These are phyloP conservation scores for Erinaceus europaeus DNA, from an alignment of 2,113 vertebrate species.

Conservation along the genomic window DNA sequence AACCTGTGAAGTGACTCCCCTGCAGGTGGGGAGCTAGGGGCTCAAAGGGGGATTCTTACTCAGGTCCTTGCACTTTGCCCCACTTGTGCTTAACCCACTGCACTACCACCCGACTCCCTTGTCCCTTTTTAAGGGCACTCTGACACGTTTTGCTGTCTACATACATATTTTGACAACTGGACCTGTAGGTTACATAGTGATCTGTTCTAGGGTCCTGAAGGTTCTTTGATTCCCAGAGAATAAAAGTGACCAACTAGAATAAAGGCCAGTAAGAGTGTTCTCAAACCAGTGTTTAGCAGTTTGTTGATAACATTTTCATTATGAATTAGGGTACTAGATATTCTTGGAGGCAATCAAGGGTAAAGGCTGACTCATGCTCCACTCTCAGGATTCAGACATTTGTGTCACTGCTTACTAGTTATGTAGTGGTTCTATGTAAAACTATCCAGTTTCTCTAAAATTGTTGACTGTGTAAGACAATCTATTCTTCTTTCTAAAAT, in stretches of 20 bases:
- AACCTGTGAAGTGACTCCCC: too few relatives aligned
- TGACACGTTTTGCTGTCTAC: background rate
- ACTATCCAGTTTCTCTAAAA: conserved; percentile 25
- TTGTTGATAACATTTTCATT: background rate
- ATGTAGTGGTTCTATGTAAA: background rate
- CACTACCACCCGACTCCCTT: too few relatives aligned
- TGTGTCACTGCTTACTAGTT: background rate
- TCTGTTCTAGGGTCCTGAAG: background rate
- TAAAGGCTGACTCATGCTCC: background rate
- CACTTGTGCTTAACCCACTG: too few relatives aligned
- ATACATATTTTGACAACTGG: background rate
- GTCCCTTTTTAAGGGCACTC: too few relatives aligned
- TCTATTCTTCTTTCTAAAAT: conserved; percentile 26
- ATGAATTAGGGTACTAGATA: background rate
- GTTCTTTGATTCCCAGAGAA: background rate
- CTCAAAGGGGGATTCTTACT: too few relatives aligned
- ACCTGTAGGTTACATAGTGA: background rate
- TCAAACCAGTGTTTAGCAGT: background rate
- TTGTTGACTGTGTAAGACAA: conserved; percentile 1
- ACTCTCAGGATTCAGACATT: background rate
- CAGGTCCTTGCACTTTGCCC: too few relatives aligned
- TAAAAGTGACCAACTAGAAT: background rate
- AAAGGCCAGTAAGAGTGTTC: background rate
- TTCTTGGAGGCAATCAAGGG: background rate
- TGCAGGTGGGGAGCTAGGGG: too few relatives aligned